These are phyloP conservation scores for Brachionus manjavacas DNA, from an alignment of 1,140 invertebrate genomes.

Conservation along the genomic window DNA sequence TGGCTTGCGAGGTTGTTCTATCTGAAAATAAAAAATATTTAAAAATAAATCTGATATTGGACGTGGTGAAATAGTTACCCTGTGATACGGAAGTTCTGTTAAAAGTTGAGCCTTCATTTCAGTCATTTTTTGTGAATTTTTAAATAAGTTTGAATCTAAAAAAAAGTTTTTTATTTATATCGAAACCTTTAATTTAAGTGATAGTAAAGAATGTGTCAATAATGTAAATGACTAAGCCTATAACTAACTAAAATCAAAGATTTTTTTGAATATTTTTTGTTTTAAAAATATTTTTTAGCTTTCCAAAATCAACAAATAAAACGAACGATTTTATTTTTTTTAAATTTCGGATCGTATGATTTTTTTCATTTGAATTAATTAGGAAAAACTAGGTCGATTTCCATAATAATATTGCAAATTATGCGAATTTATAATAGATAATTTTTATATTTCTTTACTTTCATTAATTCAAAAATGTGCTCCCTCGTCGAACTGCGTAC, in stretches of 20 bases:
- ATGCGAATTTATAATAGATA: constrained; percentile 16
- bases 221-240: neutral
- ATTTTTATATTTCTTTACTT: neutral
- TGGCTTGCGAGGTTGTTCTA: constrained; percentile 21
- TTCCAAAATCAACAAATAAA: neutral
- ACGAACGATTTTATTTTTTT: constrained; percentile 25
- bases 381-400: constrained; percentile 14
- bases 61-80: neutral
- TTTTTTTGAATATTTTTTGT: neutral
- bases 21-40: neutral
- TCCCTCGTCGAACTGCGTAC: neutral
- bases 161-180: neutral
- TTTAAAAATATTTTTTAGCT: neutral
- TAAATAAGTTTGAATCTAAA: neutral
- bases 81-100: constrained; percentile 27
- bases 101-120: constrained; percentile 41
- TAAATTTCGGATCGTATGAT: constrained; percentile 30
- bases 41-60: neutral
- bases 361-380: neutral
- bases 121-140: constrained; percentile 7
- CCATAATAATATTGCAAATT: constrained; percentile 14
- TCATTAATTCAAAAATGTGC: neutral
- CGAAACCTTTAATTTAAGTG: neutral
- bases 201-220: neutral
- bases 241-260: neutral